phyloP scores from a whole-genome alignment of 2,888 invertebrate species.

The Aspidiotus rigidus region DNA sequence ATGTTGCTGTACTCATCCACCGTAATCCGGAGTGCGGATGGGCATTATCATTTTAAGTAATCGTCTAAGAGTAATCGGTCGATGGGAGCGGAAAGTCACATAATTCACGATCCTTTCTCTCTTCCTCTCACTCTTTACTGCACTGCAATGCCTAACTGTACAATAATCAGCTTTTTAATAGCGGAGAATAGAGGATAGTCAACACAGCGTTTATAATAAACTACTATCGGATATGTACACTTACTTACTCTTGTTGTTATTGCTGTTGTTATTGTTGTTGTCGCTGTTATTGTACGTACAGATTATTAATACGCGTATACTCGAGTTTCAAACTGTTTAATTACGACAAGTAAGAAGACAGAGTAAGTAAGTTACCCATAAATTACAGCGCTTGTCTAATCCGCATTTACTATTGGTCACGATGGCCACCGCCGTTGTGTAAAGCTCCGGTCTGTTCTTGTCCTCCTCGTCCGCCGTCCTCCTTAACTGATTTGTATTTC shows the following conservation, averaged over 20 bases:
- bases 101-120: conserved; percentile 8
- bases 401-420: conserved; percentile 30
- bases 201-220: conserved; percentile 14
- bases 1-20: conserved; percentile 4
- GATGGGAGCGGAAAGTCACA: conserved; percentile 20
- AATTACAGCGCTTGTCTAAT: conserved; percentile 28
- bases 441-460: conserved; percentile 11
- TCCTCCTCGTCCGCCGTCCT: background rate
- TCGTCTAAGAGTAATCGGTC: conserved; percentile 16
- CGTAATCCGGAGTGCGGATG: conserved; percentile 6
- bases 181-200: conserved; percentile 2
- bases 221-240: conserved; percentile 7
- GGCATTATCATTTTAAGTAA: conserved; percentile 15
- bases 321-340: conserved; percentile 13
- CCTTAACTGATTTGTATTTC: background rate
- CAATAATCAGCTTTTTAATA: conserved; percentile 19
- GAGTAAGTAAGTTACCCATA: conserved; percentile 26
- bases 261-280: conserved; percentile 20
- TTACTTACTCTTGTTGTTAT: conserved; percentile 9
- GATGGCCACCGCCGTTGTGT: conserved; percentile 27
- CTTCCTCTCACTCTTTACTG: background rate
- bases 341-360: conserved; percentile 8
- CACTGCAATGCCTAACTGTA: conserved; percentile 8
- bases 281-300: conserved; percentile 29
- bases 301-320: conserved; percentile 29